A percentile compares a stretch with the other conserved stretches of the same genome.
These are phyloP conservation scores for Chaetodon trifascialis DNA, from an alignment of 2,113 vertebrate genomes.

Conservation along the genomic window DNA sequence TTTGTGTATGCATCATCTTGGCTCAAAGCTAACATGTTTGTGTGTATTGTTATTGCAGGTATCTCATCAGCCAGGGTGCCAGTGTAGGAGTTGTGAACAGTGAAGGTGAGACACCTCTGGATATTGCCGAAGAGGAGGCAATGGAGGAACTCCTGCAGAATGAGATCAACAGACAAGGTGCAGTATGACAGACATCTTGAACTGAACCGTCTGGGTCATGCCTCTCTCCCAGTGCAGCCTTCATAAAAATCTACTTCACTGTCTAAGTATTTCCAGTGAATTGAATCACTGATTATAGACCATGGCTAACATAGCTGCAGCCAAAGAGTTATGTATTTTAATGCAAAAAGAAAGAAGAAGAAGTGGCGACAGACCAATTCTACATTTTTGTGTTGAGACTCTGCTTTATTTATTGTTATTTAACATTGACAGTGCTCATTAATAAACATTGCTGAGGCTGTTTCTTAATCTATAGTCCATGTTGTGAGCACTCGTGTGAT, in stretches of 20 bases:
- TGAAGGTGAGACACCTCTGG: conserved; percentile 98
- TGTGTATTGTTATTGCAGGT: conserved; percentile 80
- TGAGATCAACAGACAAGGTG: conserved; percentile 98
- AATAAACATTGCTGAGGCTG: too few species aligned
- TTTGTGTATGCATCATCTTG: not conserved
- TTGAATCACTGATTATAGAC: conserved; percentile 1
- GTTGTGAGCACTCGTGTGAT: conserved; percentile 59
- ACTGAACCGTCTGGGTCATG: not conserved
- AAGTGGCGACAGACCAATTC: not conserved
- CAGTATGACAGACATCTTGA: not conserved
- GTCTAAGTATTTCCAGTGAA: not conserved
- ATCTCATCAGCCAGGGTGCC: conserved; percentile 96
- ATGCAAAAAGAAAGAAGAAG: not conserved
- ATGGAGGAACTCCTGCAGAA: conserved; percentile 99
- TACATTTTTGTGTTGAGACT: not conserved
- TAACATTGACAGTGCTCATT: not conserved
- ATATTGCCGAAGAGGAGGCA: conserved; percentile 98
- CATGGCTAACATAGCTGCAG: fast-evolving
- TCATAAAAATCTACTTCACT: too few species aligned
- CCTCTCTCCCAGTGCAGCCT: not conserved
- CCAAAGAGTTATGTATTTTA: not conserved
- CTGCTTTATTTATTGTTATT: not conserved
- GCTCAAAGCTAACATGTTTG: not conserved
- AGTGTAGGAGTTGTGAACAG: conserved; percentile 97
- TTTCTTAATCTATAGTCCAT: not conserved